Conservation (phyloP, 2,888 invertebrate species). For the Andrena marginata region DNA sequence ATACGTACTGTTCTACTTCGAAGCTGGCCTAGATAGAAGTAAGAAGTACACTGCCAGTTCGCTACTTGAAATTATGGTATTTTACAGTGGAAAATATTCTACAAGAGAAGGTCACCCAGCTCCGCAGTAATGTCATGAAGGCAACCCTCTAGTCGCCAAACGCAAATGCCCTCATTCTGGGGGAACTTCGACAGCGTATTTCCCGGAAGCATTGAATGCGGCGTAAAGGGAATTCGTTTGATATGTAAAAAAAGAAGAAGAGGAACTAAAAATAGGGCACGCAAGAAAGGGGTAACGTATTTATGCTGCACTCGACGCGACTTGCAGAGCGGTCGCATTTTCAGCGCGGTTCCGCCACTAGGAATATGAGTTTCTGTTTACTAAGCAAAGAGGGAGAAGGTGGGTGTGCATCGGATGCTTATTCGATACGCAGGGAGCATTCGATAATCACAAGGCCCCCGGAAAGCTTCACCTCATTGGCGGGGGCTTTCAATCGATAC, state of each 20-base stretch:
- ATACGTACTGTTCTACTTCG: not conserved
- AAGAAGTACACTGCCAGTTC: not conserved
- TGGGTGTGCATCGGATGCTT: not conserved
- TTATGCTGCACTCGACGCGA: constrained; percentile 3
- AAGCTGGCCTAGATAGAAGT: constrained; percentile 17
- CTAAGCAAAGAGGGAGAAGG: not conserved
- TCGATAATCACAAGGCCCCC: constrained; percentile 24
- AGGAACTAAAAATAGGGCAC: not conserved
- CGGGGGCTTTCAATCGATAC: constrained; percentile 38
- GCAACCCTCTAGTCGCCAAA: no score
- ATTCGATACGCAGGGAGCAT: constrained; percentile 6
- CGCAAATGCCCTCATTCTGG: not conserved
- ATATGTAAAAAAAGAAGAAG: not conserved
- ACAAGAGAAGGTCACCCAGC: not conserved
- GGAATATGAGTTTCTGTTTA: not conserved
- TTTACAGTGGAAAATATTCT: not conserved
- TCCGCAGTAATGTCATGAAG: no score
- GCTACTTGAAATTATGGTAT: not conserved
- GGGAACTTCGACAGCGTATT: not conserved
- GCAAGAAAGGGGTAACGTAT: not conserved
- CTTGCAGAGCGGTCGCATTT: not conserved
- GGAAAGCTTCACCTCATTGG: constrained; percentile 31
- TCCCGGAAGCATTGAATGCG: not conserved
- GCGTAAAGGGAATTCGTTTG: not conserved
- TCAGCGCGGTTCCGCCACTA: not conserved